Base-by-base conservation (phyloP, 2,888 invertebrate species). In the Eupithecia tripunctaria region DNA sequence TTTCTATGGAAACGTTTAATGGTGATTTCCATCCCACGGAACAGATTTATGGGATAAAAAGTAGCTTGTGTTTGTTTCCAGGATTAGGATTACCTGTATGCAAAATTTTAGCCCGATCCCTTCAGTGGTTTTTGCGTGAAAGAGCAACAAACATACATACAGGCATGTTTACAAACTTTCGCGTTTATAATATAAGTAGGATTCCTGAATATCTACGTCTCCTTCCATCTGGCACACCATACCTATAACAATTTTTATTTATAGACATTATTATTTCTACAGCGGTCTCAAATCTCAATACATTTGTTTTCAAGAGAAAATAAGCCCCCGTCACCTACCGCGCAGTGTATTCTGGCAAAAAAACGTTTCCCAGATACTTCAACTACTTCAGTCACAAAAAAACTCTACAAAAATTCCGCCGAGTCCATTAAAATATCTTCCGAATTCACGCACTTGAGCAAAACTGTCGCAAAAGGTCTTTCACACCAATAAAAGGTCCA, bases 381-480 rank as follows among this genome's bases (percentile, higher is more conserved):
- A 32, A n/a, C 66, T 27, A 1, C 29, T n/a, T 25, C 43, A 68
- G 62, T 63, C 65, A 5, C 62, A 63, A 63, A 63, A 62, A 63
- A 36, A 18, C 60, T 14, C 6, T 8, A 47, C 29, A 66, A 60
- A 72, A 65, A 68, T 67, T 47, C 66, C 47, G 32, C 32, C 43
- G 15, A 76, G 67, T 79, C 73, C 75, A 77, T 80, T 76, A 80
- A 80, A 78, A 73, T 68, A 72, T 76, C 67, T 76, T 77, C 51
- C 62, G 6, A 75, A 75, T 75, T 73, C 76, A 77, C 74, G 76
- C 75, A 78, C 76, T 76, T 66, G 62, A 77, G 67, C 78, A 76
- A 78, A 78, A 78, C 74, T 76, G 77, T 76, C 60, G 71, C 78
- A 76, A 71, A 76, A 70, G 56, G 25, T 21, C 32, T 73, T 74